Conservation (phyloP, 2,113 vertebrate genomes). For the Pleuronectes platessa region DNA sequence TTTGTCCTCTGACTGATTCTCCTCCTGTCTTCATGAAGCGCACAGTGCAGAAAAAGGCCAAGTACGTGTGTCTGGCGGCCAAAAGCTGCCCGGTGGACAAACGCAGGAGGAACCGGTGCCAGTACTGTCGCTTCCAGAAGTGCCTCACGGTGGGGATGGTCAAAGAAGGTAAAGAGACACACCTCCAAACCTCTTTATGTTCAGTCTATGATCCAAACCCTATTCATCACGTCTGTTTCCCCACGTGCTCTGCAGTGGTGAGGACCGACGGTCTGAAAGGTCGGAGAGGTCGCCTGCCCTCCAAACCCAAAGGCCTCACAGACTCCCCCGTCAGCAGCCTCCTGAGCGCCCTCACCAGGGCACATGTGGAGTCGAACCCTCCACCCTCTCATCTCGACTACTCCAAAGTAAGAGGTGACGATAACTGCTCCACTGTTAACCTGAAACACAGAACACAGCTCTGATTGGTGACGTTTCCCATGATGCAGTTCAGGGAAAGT, state of each 20-base stretch:
- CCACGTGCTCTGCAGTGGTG: constrained; percentile 85
- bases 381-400: constrained; percentile 91
- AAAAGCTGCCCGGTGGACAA: constrained; percentile 97
- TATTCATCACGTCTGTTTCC: not conserved
- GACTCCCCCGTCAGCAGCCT: constrained; percentile 88
- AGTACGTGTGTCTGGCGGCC: constrained; percentile 95
- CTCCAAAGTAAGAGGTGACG: constrained; percentile 86
- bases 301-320: constrained; percentile 90
- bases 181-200: no score
- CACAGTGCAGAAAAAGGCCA: constrained; percentile 97
- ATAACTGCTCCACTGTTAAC: not conserved
- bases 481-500: constrained; percentile 89
- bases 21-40: constrained; percentile 78
- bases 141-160: constrained; percentile 96
- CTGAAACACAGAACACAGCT: not conserved
- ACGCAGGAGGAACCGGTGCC: constrained; percentile 92
- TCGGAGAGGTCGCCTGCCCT: constrained; percentile 93
- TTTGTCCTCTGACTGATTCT: not conserved
- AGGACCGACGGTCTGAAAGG: constrained; percentile 95
- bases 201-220: no score
- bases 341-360: constrained; percentile 91
- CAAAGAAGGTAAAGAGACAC: constrained; percentile 88
- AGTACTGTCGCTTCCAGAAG: constrained; percentile 96
- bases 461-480: not conserved
- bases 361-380: constrained; percentile 95